A percentile compares a stretch with the other conserved stretches of the same genome.
Evolutionary conservation across 2,113 vertebrate genomes (phyloP).

Genomic region (Sapayoa aenigma): DNA sequence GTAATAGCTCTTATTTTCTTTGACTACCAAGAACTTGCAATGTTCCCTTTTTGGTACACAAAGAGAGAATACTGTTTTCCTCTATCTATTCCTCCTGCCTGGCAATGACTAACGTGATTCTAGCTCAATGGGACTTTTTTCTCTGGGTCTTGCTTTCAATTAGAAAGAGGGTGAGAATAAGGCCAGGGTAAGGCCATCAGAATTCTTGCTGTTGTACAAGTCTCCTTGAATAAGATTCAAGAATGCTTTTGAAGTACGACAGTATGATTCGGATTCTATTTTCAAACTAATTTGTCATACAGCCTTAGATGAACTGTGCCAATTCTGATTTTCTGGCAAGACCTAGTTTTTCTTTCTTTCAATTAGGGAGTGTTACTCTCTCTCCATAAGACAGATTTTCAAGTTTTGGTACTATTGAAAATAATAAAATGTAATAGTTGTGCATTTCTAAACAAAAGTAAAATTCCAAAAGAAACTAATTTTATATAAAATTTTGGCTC

Average conservation of each 20-base stretch:
- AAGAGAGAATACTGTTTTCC: background rate
- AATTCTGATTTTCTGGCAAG: background rate
- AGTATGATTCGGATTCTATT: background rate
- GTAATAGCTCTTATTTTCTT: background rate
- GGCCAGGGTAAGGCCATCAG: background rate
- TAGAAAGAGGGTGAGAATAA: background rate
- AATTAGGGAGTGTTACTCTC: background rate
- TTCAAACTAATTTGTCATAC: background rate
- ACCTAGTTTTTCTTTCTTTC: background rate
- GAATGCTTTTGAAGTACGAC: background rate
- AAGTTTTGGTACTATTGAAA: background rate
- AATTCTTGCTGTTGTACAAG: background rate
- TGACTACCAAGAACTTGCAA: background rate
- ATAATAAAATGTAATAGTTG: background rate
- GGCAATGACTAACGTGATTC: background rate
- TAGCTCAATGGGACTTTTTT: background rate
- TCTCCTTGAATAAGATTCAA: background rate
- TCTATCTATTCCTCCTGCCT: background rate
- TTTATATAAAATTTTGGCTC: background rate
- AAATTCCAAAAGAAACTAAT: background rate
- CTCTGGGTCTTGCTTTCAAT: background rate
- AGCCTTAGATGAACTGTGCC: background rate
- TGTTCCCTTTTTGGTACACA: background rate
- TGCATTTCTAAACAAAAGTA: background rate
- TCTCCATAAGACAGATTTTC: background rate